phyloP scores from a whole-genome alignment of 1,140 invertebrate species.

The Cherax quadricarinatus region DNA sequence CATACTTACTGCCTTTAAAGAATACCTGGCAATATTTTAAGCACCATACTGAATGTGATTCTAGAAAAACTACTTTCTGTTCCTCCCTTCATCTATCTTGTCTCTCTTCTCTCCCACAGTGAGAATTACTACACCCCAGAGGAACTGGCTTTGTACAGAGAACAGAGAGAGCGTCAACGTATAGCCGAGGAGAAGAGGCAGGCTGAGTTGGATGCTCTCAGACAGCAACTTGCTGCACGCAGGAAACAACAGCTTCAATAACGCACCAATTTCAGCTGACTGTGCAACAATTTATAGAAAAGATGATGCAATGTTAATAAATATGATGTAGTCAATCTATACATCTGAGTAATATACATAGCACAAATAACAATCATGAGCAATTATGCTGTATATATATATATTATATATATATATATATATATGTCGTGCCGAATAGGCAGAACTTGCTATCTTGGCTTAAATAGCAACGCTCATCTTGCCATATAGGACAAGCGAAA shows the following conservation, averaged over 20 bases:
- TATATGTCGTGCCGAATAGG: too few species aligned
- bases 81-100: background rate
- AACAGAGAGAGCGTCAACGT: constrained; percentile 16
- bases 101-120: background rate
- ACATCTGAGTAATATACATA: background rate
- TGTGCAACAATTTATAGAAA: background rate
- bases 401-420: too few species aligned
- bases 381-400: background rate
- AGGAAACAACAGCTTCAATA: background rate
- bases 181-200: constrained; percentile 44
- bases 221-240: constrained; percentile 29
- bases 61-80: background rate
- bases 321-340: background rate
- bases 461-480: too few species aligned
- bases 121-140: constrained; percentile 45
- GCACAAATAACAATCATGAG: background rate
- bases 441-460: too few species aligned
- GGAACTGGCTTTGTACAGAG: constrained; percentile 39
- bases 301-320: background rate
- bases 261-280: background rate
- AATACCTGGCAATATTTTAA: too few species aligned
- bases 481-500: too few species aligned
- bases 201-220: constrained; percentile 11
- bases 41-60: too few species aligned
- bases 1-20: too few species aligned